Base-by-base conservation (phyloP, 1,140 invertebrate genomes). In the Holcopasites calliopsidis region DNA sequence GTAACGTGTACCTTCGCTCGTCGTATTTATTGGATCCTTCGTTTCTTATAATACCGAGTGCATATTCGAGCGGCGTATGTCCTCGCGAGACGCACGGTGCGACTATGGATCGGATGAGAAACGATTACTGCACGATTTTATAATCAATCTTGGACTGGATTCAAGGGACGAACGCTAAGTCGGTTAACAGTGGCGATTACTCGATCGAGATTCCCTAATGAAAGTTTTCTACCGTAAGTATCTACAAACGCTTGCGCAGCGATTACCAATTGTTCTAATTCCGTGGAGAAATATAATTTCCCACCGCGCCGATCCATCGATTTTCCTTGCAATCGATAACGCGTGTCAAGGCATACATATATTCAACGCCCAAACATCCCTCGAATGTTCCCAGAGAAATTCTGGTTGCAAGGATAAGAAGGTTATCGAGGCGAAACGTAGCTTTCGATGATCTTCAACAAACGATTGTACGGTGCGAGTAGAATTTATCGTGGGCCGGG, bases 251-350 rank as follows among this genome's bases (percentile, higher is more conserved):
- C 6, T 58, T 58, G 64, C 35, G 54, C 72, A 69, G 69, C 55
- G 64, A 77, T 72, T 57, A 49, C n/a, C 58, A 68, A 72, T 77
- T 72, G 72, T 75, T 58, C 54, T n/a, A 18, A 31, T 8, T 42
- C 61, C 61, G 50, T 35, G 16, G 21, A 60, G 33, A 58, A 26
- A 72, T 64, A 72, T 72, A 72, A 71, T 62, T 54, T 57, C 40
- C 28, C 62, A 6, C 8, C 31, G 71, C 62, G 21, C 71, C 49
- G 35, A 57, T 58, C 64, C 64, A 11, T 35, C 35, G 72, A 76
- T 65, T 76, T 82, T 57, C 60, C 16, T 71, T 66, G n/a, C 21
- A 38, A 82, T 80, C 33, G 72, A 79, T 66, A 66, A 50, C 52
- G 54, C 26, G 13, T 57, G n/a, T n/a, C n/a, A n/a, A n/a, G n/a